Base-by-base conservation (phyloP, 2,888 invertebrate genomes). In the Amblyjoppa fuscipennis region DNA sequence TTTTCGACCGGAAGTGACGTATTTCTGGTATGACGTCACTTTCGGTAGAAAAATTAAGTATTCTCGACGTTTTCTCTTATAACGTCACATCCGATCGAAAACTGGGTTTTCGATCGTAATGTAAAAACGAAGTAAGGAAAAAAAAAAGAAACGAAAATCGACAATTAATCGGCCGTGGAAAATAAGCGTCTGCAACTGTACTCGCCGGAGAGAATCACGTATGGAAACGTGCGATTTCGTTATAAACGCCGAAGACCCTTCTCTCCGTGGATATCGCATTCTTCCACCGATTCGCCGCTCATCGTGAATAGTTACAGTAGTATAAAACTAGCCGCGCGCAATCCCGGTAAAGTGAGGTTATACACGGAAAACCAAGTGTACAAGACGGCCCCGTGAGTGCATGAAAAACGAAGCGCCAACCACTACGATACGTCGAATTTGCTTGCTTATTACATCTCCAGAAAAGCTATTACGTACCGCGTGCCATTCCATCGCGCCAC, bases 401-500 rank as follows among this genome's bases (percentile, higher is more conserved):
- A 16, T 66, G 73, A 45, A 59, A 70, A 75, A 80, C 80, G 80
- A 77, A 51, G 74, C 56, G 76, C 77, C 77, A 56, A 59, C 75
- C 66, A 80, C 80, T 34, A 78, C 73, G 51, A 71, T 76, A 80
- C 84, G 73, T 68, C 77, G 77, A 68, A 53, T 49, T 64, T 75
- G 77, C 77, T 81, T 64, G 81, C 81, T 85, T 75, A 85, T 85
- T 85, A 81, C 81, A 85, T 78, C 84, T 85, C 81, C 84, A 81
- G 84, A 85, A 85, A 85, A 81, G 84, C 78, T 66, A 85, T 85
- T 85, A 85, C 81, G 77, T 81, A 78, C 74, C 68, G 74, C 77
- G 71, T 82, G 77, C 81, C 84, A 81, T 85, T 85, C 74, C 77
- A 74, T 81, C 74, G 69, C 13, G 28, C 74, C 69, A 78, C 81